Base-by-base conservation (phyloP, 2,797 vertebrate genomes). In the Melanotaenia maccullochi region DNA sequence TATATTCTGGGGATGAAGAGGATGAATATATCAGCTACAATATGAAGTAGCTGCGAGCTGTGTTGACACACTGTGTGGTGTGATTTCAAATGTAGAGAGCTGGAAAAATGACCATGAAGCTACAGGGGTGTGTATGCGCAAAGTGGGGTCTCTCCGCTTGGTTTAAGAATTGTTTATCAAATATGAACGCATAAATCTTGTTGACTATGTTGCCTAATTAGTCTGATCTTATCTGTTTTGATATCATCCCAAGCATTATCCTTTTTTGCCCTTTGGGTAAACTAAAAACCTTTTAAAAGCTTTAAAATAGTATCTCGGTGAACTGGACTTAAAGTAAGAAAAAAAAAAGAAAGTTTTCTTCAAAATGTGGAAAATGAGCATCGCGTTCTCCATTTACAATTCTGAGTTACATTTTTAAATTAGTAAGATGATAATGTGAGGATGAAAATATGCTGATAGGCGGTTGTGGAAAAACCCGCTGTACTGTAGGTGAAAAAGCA, bases 1-100 rank as follows among this genome's bases (percentile, higher is more conserved):
- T 88, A 75, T 86, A 79, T 82, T 85, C 76, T 60, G 33, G 36
- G 73, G 61, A 71, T 57, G 78, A 78, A 69, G 77, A 81, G 68
- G 75, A 85, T 74, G 82, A 87, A 82, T 85, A 83, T 65, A 90
- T 91, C 79, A 70, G 65, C 78, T 30, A 60, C 78, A 79, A 80
- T 90, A 71, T 73, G 68, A 82, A 82, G 76, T 75, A 69, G 83
- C 85, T 86, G 47, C 30, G 5, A 87, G 84, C 85, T 65, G 36
- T 88, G 78, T 87, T 82, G 75, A 76, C 84, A 86, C 73, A 65
- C 60, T 73, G 25, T 73, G 71, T 54, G 60, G 51, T 73, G 78
- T 78, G 75, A 81, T 75, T 84, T 76, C 22, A 25, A 68, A 78
- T 60, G 69, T 78, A 68, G 76, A 71, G 75, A 78, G 70, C 18